Base-by-base conservation (phyloP, 2,113 vertebrate genomes). In the Dendrocopos noguchii region DNA sequence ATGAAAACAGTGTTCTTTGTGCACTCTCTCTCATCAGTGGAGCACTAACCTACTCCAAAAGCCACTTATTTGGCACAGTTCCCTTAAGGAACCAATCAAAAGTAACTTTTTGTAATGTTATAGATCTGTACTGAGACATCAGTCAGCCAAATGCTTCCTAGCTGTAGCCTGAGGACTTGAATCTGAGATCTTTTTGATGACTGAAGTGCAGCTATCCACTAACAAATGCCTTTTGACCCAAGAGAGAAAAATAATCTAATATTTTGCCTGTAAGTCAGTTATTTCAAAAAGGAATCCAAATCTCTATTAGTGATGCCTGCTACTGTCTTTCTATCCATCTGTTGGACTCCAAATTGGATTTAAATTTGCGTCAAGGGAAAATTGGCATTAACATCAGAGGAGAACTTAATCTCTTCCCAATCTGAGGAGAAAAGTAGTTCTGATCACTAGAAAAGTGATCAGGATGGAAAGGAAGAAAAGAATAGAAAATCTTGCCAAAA, bases 301-400 rank as follows among this genome's bases (percentile, higher is more conserved):
- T 65, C 61, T 90, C 75, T 81, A 9, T 76, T 53, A 90, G 39
- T 22, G 53, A 57, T 87, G 56, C 33, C 59, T 74, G 47, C 70
- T 84, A 39, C 56, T 78, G 47, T 22, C 53, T 85, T 84, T 47
- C 50, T 22, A 84, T 28, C 84, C 91, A 87, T 94, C 95, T 96
- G 95, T 31, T 95, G 77, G 90, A 42, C 77, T 61, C 80, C 25
- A 65, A 96, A 95, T 90, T 90, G 87, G 82, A 90, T 67, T 88
- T 72, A 31, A 80, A 93, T 60, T 75, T 96, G 85, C 24, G 22
- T 96, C 95, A 96, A 72, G 84, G 64, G 83, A 74, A 93, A 96
- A 97, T 76, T 64, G 67, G 65, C 87, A 93, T 85, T 87, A 87
- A 72, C 46, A 88, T 47, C 64, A 79, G 33, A 78, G 15, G 20